phyloP scores from a whole-genome alignment of 1,140 invertebrate species.

The Drosophila tropicalis region DNA sequence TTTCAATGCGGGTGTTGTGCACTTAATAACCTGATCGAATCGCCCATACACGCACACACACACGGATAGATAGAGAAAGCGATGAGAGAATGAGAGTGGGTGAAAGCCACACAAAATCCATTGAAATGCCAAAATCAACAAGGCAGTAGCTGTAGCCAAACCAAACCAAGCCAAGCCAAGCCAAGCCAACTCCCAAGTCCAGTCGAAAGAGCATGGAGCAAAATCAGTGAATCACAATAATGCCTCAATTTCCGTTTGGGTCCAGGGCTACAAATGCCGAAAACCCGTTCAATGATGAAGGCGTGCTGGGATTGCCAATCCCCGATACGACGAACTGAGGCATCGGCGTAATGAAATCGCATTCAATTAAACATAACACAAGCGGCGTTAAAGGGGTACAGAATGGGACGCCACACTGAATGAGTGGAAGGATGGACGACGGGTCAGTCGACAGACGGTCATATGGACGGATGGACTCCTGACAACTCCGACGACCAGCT shows the following conservation, averaged over 20 bases:
- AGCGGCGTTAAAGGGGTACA: constrained; percentile 3
- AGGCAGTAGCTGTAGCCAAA: constrained; percentile 39
- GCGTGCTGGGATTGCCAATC: constrained; percentile 38
- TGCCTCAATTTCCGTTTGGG: constrained; percentile 74
- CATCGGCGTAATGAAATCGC: constrained; percentile 70
- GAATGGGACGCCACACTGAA: constrained; percentile 1
- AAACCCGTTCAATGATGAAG: constrained; percentile 41
- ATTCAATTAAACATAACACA: constrained; percentile 78
- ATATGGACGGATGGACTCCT: background rate
- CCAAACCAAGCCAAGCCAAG: constrained; percentile 5
- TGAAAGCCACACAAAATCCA: constrained; percentile 53
- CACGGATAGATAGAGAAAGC: background rate
- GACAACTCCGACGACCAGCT: constrained; percentile 28
- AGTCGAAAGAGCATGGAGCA: constrained; percentile 28
- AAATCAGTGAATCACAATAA: constrained; percentile 81
- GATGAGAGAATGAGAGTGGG: background rate
- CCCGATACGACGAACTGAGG: background rate
- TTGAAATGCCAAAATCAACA: constrained; percentile 80
- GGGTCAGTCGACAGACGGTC: too few species aligned
- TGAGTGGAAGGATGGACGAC: constrained; percentile 2
- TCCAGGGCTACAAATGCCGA: constrained; percentile 49
- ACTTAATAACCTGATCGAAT: constrained; percentile 80
- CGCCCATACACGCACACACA: constrained; percentile 59
- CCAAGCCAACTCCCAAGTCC: constrained; percentile 6
- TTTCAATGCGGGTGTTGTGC: constrained; percentile 46